Conservation (phyloP, 2,797 vertebrate species). For the Pteropus rufus region DNA sequence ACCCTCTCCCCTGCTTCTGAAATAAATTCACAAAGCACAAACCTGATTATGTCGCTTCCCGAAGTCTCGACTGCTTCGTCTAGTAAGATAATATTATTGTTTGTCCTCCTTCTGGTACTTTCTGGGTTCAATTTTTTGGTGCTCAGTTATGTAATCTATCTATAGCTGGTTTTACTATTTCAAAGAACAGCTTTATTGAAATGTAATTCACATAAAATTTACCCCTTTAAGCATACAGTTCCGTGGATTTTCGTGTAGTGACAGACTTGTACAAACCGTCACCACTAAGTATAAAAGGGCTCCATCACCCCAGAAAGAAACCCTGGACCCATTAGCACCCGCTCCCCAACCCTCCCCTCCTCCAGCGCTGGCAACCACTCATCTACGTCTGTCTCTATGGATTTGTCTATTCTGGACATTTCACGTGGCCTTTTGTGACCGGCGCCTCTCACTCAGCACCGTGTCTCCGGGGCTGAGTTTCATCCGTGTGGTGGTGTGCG, state of each 20-base stretch:
- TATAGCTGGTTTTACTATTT: neutral
- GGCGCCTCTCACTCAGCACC: neutral
- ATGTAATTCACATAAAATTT: neutral
- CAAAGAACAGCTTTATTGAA: neutral
- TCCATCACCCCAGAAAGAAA: neutral
- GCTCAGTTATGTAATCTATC: no score
- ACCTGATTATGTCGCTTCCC: no score
- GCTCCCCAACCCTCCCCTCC: neutral
- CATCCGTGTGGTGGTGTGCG: accelerated
- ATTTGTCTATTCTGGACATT: neutral
- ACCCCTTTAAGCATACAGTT: neutral
- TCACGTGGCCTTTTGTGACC: neutral
- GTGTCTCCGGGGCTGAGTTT: no score
- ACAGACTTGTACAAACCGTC: neutral
- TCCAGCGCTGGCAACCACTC: neutral
- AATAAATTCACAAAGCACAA: neutral
- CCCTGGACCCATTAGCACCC: neutral
- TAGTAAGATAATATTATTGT: neutral
- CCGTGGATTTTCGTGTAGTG: neutral
- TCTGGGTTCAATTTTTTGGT: neutral
- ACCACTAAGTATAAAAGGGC: neutral
- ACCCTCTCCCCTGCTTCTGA: neutral
- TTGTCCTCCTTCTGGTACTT: neutral
- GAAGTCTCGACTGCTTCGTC: neutral
- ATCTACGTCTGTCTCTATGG: neutral